Base-by-base conservation (phyloP, 2,797 vertebrate genomes). In the Florisuga fusca region DNA sequence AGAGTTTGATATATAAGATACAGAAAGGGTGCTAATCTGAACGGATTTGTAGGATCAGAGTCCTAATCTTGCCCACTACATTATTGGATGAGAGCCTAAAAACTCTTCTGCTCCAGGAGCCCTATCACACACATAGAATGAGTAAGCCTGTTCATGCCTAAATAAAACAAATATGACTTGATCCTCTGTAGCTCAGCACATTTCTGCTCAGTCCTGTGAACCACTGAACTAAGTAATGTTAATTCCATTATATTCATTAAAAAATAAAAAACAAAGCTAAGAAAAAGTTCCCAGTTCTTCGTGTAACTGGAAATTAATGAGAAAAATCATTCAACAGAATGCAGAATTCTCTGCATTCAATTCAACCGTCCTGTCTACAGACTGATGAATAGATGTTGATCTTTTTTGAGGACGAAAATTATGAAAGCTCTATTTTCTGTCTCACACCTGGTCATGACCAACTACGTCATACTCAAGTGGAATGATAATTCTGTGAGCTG, bases 271-370 rank as follows among this genome's bases (percentile, higher is more conserved):
- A 54, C 74, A 82, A 95, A 87, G 68, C 75, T 89, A 85, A 89
- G 90, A 87, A 79, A 90, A 64, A 61, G n/a, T 64, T 71, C 53
- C 88, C 53, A 84, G 46, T 76, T 61, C 86, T 27, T 94, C 75
- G 62, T 77, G 59, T 94, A 95, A 95, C 71, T 89, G 64, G 58
- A 89, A 93, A 92, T 92, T 77, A 95, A 93, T 92, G 79, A 89
- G 88, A 83, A 93, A 67, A 15, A 90, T 34, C 31, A 54, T 72
- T 89, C 61, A 85, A 7, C 45, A 46, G 62, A 29, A 38, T 38
- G 38, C 38, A 38, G 43, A 12, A 20, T 58, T 89, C 43, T 45
- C 33, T 72, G 50, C 58, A 43, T 72, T 89, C 54, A 68, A 1
- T 77, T 90, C 63, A 59, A 16, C 38, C 78, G 68, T 75, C 62